phyloP scores from a whole-genome alignment of 2,113 vertebrate genomes.

The Physeter macrocephalus region DNA sequence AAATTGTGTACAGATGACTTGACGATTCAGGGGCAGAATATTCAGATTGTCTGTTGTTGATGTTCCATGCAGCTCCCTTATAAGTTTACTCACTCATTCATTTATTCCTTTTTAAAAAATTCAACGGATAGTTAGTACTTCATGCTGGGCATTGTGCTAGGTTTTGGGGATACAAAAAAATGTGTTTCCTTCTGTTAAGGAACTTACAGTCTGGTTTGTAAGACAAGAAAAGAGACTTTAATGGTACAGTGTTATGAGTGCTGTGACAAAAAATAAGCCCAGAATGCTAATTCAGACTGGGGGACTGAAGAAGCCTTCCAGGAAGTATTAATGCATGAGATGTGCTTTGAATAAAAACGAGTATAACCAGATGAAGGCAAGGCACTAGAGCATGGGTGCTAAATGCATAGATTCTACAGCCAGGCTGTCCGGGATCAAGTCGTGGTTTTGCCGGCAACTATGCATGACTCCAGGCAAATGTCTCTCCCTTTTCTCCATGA shows the following conservation, averaged over 20 bases:
- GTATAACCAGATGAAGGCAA: neutral
- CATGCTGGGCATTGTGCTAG: neutral
- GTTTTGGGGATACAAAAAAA: neutral
- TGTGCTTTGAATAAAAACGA: neutral
- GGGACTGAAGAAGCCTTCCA: neutral
- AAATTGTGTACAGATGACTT: neutral
- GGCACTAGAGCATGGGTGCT: neutral
- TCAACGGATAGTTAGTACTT: neutral
- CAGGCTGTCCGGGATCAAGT: neutral
- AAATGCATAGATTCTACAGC: neutral
- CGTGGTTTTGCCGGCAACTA: neutral
- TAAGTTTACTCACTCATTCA: neutral
- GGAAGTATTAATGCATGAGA: neutral
- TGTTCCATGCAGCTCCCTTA: neutral
- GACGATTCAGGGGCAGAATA: neutral
- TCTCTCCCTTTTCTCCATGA: neutral
- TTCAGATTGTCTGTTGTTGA: neutral
- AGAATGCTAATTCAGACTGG: neutral
- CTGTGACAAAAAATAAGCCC: conserved; percentile 23
- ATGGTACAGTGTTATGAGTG: neutral
- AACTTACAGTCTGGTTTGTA: neutral
- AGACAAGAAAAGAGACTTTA: conserved; percentile 34
- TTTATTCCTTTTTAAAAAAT: neutral
- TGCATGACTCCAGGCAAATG: neutral
- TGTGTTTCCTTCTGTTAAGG: neutral